Evolutionary conservation across 1,140 invertebrate species (phyloP).

Genomic region (Oryctes rhinoceros): DNA sequence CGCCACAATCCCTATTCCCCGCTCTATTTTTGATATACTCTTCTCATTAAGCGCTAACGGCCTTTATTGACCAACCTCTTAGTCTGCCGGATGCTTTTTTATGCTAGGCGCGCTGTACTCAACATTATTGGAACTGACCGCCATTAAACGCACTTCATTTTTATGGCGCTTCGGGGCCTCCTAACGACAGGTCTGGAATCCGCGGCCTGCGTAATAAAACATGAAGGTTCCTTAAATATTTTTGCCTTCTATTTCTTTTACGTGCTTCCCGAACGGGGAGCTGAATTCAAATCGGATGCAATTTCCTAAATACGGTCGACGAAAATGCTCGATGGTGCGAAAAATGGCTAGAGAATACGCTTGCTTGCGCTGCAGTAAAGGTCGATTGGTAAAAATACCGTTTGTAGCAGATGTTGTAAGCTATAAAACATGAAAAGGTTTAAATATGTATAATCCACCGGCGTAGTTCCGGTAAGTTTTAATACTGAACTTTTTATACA

Average conservation of each 20-base stretch:
- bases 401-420: too few species aligned
- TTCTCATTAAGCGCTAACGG: background rate
- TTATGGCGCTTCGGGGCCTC: background rate
- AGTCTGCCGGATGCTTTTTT: background rate
- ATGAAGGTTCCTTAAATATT: conserved; percentile 1
- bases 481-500: too few species aligned
- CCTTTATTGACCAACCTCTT: background rate
- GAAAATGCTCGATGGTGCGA: background rate
- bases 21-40: background rate
- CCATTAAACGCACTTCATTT: conserved; percentile 14
- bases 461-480: too few species aligned
- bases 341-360: background rate
- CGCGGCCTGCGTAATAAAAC: background rate
- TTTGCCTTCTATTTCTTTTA: conserved; percentile 2
- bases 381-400: too few species aligned
- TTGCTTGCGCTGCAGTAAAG: too few species aligned
- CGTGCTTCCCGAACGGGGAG: background rate
- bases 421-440: too few species aligned
- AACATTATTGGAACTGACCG: conserved; percentile 18
- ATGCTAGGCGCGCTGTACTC: background rate
- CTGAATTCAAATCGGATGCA: background rate
- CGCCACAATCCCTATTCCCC: background rate
- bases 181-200: conserved; percentile 8
- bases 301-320: background rate
- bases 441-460: too few species aligned